phyloP scores from a whole-genome alignment of 2,888 invertebrate genomes.

The Melolontha melolontha region DNA sequence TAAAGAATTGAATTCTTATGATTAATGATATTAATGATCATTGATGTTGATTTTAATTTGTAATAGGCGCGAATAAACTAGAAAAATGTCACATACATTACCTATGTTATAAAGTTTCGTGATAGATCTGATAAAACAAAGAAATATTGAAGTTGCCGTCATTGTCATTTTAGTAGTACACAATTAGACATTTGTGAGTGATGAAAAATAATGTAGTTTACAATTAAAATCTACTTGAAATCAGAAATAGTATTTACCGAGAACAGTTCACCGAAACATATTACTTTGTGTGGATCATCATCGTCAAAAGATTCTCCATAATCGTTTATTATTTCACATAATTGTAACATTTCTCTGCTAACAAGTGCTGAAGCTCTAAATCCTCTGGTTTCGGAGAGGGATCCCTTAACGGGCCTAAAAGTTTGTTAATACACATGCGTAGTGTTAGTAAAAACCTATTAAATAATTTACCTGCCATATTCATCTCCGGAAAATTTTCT shows the following conservation, averaged over 20 bases:
- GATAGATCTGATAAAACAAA: constrained; percentile 8
- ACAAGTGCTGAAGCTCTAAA: constrained; percentile 87
- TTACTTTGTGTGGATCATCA: constrained; percentile 76
- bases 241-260: constrained; percentile 71
- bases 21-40: too few relatives aligned
- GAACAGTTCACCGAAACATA: constrained; percentile 91
- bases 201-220: not conserved
- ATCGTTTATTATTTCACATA: constrained; percentile 89
- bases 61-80: not conserved
- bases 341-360: constrained; percentile 87
- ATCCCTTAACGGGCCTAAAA: constrained; percentile 86
- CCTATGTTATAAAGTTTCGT: constrained; percentile 3
- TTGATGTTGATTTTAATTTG: too few relatives aligned
- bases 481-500: constrained; percentile 86
- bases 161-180: not conserved
- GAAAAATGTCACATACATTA: not conserved
- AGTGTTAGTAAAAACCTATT: constrained; percentile 14
- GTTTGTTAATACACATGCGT: not conserved
- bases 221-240: too few relatives aligned
- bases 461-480: constrained; percentile 80
- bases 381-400: constrained; percentile 88
- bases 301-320: constrained; percentile 77
- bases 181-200: too few relatives aligned
- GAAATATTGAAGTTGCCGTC: constrained; percentile 21
- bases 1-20: too few relatives aligned